A percentile compares a stretch with the other conserved stretches of the same genome.
Evolutionary conservation across 2,888 invertebrate genomes (phyloP).

Genomic region (Cynaeus angustus): DNA sequence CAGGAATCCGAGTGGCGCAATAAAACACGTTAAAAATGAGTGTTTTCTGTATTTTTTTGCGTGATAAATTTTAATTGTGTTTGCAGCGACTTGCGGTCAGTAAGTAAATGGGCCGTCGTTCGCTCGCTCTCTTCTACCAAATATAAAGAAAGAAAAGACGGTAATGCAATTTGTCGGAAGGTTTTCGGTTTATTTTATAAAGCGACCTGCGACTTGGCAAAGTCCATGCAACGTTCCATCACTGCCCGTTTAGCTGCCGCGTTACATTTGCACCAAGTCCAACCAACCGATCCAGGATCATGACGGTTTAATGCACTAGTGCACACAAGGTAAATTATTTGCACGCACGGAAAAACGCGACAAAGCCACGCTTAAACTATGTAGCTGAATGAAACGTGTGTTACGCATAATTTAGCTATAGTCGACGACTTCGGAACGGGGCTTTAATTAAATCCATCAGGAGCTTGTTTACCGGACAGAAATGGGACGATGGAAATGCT

Average conservation of each 20-base stretch:
- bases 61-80: constrained; percentile 48
- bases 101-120: constrained; percentile 56
- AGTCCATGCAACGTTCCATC: constrained; percentile 63
- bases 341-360: constrained; percentile 64
- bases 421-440: constrained; percentile 54
- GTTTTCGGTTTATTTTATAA: constrained; percentile 50
- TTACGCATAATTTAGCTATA: constrained; percentile 62
- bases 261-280: constrained; percentile 66
- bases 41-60: constrained; percentile 31
- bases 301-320: constrained; percentile 67
- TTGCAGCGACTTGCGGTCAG: constrained; percentile 55
- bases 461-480: constrained; percentile 24
- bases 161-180: constrained; percentile 50
- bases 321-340: constrained; percentile 68
- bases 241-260: constrained; percentile 66
- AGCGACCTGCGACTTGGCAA: constrained; percentile 63
- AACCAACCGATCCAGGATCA: constrained; percentile 58
- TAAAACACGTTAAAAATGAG: constrained; percentile 36
- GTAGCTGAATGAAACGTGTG: constrained; percentile 67
- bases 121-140: constrained; percentile 36
- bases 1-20: constrained; percentile 35
- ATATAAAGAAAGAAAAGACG: constrained; percentile 48
- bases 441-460: constrained; percentile 36
- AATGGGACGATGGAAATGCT: constrained; percentile 1
- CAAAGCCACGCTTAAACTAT: constrained; percentile 63